Evolutionary conservation across 2,797 vertebrate species (phyloP).

Genomic region (Mormyrops attenuatus): DNA sequence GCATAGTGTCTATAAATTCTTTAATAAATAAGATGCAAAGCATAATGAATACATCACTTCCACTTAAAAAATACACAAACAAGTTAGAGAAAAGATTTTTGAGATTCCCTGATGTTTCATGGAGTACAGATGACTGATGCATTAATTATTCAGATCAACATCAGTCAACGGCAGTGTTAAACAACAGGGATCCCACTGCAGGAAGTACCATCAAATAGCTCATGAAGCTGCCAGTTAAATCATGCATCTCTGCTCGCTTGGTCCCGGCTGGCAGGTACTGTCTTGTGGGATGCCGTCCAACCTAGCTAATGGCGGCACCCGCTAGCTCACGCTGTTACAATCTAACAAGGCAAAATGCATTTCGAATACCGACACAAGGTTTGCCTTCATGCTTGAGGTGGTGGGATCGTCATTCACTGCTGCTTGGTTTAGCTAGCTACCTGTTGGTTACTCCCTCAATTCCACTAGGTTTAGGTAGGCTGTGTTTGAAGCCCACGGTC

Average conservation of each 20-base stretch:
- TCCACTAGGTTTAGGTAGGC: background rate
- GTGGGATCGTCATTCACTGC: background rate
- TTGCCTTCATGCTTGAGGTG: background rate
- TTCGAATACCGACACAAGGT: background rate
- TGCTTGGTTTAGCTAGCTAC: background rate
- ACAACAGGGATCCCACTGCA: background rate
- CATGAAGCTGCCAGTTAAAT: background rate
- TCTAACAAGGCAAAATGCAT: background rate
- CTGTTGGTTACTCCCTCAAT: background rate
- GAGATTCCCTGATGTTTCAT: background rate
- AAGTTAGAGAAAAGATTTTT: background rate
- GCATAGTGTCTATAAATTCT: background rate
- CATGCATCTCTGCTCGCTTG: background rate
- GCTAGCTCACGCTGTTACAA: background rate
- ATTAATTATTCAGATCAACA: background rate
- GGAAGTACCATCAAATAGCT: background rate
- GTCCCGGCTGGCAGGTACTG: background rate
- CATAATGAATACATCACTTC: background rate
- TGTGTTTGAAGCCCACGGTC: background rate
- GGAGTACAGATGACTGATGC: background rate
- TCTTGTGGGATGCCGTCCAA: background rate
- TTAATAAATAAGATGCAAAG: background rate
- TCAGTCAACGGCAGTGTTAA: background rate
- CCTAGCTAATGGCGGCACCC: background rate
- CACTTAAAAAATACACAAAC: background rate